Evolutionary conservation across 2,888 invertebrate genomes (phyloP), one percentile per base, ranked within the genome.

Genomic region (Agrochola lota): DNA sequence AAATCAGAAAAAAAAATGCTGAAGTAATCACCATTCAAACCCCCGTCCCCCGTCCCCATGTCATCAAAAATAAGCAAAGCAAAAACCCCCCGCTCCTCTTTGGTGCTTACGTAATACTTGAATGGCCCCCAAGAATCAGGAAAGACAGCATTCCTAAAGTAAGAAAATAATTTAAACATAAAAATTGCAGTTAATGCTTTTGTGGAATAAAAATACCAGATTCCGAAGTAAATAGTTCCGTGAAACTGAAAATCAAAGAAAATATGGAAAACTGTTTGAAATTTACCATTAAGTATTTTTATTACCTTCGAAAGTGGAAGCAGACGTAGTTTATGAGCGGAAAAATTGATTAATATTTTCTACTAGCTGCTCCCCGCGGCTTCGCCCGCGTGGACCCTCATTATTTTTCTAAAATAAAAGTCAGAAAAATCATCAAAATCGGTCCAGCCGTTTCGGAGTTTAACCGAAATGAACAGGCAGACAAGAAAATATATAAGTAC

Each of bases 131-230:
- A 23, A 15, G 15, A 60, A 43, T 43, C 5, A 30, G 49, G 20
- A 49, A 12, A 43, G 12, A 46, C 20, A 64, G 30, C 66, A 46
- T 52, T 59, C 43, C 20, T 46, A 40, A 55, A 66, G 30, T n/a
- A 40, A 46, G 69, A 26, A 40, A 68, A 52, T 0, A 74, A 64
- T 75, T 59, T 60, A 1, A 57, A 62, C 67, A 30, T 26, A 35
- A 76, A 40, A 77, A 55, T 64, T 59, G 35, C 20, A 46, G 46
- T n/a, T n/a, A 67, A 15, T 35, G n/a, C 17, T 68, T 60, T 20
- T 67, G 15, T 43, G 40, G 49, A 43, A 30, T 15, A 60, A 62
- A 49, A 35, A 49, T 30, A 5, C 43, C 9, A 52, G 69, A 49
- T n/a, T 43, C n/a, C 2, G 23, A 49, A 43, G 15, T 35, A 9